These are phyloP conservation scores for Macaca mulatta DNA, from an alignment of 2,113 vertebrate species.

Conservation along the genomic window DNA sequence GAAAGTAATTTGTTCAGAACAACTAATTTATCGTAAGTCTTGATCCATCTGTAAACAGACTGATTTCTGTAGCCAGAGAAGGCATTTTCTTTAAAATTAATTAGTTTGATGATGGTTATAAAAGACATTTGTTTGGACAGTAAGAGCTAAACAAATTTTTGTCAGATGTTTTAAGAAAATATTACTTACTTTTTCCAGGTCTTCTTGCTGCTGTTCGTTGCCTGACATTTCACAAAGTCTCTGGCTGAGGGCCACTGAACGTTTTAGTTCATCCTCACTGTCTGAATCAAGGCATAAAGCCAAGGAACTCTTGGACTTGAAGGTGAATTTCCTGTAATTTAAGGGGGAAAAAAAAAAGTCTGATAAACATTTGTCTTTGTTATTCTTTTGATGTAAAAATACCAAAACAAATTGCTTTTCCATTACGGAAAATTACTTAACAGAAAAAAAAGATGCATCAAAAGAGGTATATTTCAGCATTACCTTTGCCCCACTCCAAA, in stretches of 20 bases:
- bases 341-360: slow-evolving; percentile 7
- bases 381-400: slow-evolving; percentile 51
- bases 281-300: slow-evolving; percentile 90
- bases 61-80: slow-evolving; percentile 5
- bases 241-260: slow-evolving; percentile 85
- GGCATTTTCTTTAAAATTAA: background rate
- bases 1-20: background rate
- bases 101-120: background rate
- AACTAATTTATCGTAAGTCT: slow-evolving; percentile 19
- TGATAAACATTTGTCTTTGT: slow-evolving; percentile 42
- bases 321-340: slow-evolving; percentile 86
- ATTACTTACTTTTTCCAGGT: slow-evolving; percentile 85
- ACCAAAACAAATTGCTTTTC: slow-evolving; percentile 58
- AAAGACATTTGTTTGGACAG: slow-evolving; percentile 21
- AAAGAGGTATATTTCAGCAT: slow-evolving; percentile 54
- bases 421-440: slow-evolving; percentile 54
- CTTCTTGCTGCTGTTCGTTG: slow-evolving; percentile 84
- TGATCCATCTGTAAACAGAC: background rate
- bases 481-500: slow-evolving; percentile 67
- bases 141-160: background rate
- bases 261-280: slow-evolving; percentile 94
- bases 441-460: slow-evolving; percentile 23
- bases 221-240: slow-evolving; percentile 85
- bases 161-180: slow-evolving; percentile 21
- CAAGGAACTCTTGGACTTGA: slow-evolving; percentile 87